These are phyloP conservation scores for Antechinus stuartii DNA, from an alignment of 2,113 vertebrate species.

Conservation along the genomic window DNA sequence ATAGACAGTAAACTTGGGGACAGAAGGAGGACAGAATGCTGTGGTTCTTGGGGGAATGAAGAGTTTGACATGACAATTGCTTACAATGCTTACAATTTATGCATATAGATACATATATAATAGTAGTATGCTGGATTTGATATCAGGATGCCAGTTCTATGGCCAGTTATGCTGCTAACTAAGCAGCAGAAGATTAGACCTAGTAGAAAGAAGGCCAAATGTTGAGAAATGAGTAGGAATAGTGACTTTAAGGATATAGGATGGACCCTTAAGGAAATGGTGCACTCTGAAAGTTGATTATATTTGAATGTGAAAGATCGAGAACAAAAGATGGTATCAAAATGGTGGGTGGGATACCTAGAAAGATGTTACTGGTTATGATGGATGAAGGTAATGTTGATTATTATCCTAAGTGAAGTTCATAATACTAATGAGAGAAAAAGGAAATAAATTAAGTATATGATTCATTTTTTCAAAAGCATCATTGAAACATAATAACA, in stretches of 20 bases:
- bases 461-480: not conserved
- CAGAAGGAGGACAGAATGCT: not conserved
- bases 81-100: not conserved
- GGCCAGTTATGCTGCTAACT: not conserved
- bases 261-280: not conserved
- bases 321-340: not conserved
- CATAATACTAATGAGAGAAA: not conserved
- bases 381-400: not conserved
- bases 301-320: not conserved
- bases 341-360: not conserved
- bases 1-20: not conserved
- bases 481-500: not conserved
- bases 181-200: not conserved
- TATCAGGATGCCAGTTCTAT: not conserved
- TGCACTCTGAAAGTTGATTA: not conserved
- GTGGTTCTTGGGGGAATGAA: not conserved
- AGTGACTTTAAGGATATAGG: not conserved
- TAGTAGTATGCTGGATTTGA: not conserved
- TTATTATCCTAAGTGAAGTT: not conserved
- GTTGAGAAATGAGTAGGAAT: not conserved
- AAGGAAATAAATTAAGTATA: not conserved
- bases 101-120: not conserved
- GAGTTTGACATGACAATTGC: not conserved
- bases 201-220: not conserved
- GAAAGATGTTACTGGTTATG: not conserved